These are phyloP conservation scores for Heliornis fulica DNA, from an alignment of 2,113 vertebrate genomes.

Conservation along the genomic window DNA sequence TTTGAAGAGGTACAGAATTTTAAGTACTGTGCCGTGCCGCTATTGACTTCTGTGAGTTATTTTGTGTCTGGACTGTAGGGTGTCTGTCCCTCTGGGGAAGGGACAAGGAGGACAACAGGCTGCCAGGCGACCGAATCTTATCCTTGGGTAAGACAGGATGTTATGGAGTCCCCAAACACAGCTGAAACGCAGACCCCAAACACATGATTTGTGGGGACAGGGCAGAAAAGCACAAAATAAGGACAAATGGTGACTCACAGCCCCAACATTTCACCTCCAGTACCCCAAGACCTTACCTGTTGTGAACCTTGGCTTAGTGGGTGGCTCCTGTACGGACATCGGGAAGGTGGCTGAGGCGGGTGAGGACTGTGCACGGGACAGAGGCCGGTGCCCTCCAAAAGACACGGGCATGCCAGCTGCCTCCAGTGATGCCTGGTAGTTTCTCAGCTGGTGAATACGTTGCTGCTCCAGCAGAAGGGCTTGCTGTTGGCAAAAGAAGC, in stretches of 20 bases:
- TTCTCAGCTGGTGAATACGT: conserved; percentile 93
- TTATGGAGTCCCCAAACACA: background rate
- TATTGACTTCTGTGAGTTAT: background rate
- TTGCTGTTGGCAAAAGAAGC: conserved; percentile 78
- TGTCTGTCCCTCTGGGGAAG: background rate
- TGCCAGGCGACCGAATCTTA: background rate
- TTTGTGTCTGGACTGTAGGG: background rate
- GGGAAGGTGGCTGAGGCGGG: conserved; percentile 92
- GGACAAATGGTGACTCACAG: background rate
- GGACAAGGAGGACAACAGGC: background rate
- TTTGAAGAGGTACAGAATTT: background rate
- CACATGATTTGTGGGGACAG: background rate
- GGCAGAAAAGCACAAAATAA: background rate
- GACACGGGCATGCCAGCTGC: conserved; percentile 86
- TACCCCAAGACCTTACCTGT: conserved; percentile 79
- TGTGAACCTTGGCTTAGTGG: conserved; percentile 90
- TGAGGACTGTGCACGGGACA: conserved; percentile 94
- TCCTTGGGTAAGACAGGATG: background rate
- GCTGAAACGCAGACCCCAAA: background rate
- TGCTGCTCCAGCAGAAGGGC: conserved; percentile 94
- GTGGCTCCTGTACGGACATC: conserved; percentile 86
- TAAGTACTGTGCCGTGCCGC: background rate
- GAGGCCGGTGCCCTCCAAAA: conserved; percentile 87
- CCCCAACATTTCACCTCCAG: background rate
- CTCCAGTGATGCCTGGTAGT: conserved; percentile 94